These are phyloP conservation scores for Anoplophora glabripennis DNA, from an alignment of 1,140 invertebrate species.

Conservation along the genomic window DNA sequence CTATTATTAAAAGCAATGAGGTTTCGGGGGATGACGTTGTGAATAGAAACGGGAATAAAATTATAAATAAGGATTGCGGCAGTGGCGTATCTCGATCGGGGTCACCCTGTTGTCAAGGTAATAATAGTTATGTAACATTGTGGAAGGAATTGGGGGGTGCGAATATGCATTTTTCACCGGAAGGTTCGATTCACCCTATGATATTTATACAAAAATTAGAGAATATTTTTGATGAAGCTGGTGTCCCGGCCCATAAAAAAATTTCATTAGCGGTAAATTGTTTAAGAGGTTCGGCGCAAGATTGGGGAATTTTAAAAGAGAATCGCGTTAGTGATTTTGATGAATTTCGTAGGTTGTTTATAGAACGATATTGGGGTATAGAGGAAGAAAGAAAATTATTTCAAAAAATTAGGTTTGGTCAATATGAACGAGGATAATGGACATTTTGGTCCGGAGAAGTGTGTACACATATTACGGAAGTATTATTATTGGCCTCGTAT, in stretches of 20 bases:
- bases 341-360: neutral
- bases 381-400: conserved; percentile 2
- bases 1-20: no score
- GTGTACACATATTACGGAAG: no score
- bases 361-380: conserved; percentile 5
- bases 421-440: conserved; percentile 3
- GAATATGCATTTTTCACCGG: neutral
- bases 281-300: conserved; percentile 5
- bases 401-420: conserved; percentile 6
- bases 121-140: conserved; percentile 1
- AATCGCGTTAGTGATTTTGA: neutral
- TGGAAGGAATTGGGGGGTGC: conserved; percentile 11
- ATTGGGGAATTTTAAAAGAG: no score
- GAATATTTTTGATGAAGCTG: conserved; percentile 1
- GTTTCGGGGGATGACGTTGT: no score
- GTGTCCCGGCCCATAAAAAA: conserved; percentile 10
- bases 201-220: conserved; percentile 4
- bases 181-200: conserved; percentile 7
- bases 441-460: no score
- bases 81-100: no score
- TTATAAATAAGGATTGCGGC: no score
- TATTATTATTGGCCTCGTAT: conserved; percentile 9
- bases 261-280: conserved; percentile 2
- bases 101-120: no score
- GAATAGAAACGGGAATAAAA: no score